These are phyloP conservation scores for Adineta ricciae DNA, from an alignment of 2,888 invertebrate genomes.

Conservation along the genomic window DNA sequence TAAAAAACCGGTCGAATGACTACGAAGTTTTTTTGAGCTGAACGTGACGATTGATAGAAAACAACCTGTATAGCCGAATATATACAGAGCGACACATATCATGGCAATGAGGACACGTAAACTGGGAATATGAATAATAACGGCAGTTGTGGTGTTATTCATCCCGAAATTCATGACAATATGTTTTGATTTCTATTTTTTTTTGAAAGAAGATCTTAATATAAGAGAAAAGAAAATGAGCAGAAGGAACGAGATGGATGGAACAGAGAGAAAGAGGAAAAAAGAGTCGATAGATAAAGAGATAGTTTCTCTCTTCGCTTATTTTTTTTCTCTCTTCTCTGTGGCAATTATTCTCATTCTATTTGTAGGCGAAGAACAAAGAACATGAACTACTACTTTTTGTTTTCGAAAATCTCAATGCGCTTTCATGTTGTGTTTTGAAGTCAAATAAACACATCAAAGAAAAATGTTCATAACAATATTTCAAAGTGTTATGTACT, in stretches of 20 bases:
- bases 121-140: background rate
- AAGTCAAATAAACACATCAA: too few relatives aligned
- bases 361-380: background rate
- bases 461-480: too few relatives aligned
- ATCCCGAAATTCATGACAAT: background rate
- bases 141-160: background rate
- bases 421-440: too few relatives aligned
- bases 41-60: background rate
- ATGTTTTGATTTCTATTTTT: background rate
- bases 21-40: background rate
- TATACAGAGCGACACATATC: background rate
- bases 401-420: too few relatives aligned
- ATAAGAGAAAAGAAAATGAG: background rate
- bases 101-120: background rate
- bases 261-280: background rate
- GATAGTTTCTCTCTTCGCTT: background rate
- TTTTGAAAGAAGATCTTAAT: background rate
- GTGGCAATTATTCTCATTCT: background rate
- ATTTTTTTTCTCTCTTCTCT: background rate
- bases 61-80: constrained; percentile 1
- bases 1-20: background rate
- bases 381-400: too few relatives aligned
- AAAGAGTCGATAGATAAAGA: background rate
- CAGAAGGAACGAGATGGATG: background rate
- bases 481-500: too few relatives aligned